Percentiles rank a stretch among this genome's conserved stretches.
These are phyloP conservation scores for Coreius guichenoti DNA, from an alignment of 2,797 vertebrate genomes.

Conservation along the genomic window DNA sequence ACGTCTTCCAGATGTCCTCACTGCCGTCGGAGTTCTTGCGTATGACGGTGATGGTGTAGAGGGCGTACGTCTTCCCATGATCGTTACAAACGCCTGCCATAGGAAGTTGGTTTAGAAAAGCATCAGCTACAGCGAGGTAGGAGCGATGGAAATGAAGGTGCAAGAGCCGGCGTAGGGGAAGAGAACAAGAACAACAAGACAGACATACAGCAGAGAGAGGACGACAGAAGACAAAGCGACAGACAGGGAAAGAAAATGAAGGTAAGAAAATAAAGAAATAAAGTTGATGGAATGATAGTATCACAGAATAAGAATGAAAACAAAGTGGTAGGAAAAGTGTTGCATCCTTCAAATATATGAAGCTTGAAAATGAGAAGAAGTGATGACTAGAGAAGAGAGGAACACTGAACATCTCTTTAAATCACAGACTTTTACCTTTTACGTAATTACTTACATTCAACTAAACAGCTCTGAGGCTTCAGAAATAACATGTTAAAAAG, in stretches of 20 bases:
- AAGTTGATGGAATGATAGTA: slow-evolving; percentile 69
- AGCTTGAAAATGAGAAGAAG: slow-evolving; percentile 10
- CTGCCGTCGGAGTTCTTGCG: slow-evolving; percentile 83
- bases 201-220: slow-evolving; percentile 37
- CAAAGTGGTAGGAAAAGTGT: not conserved
- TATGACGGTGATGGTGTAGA: slow-evolving; percentile 95
- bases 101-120: slow-evolving; percentile 91
- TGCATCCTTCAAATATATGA: not conserved
- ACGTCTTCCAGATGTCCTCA: slow-evolving; percentile 96
- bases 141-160: not conserved
- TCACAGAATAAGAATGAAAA: slow-evolving; percentile 58
- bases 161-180: not conserved
- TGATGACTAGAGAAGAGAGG: not conserved
- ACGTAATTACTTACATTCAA: not conserved
- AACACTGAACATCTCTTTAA: not conserved
- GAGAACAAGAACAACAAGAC: slow-evolving; percentile 40
- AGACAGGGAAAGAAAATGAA: slow-evolving; percentile 50
- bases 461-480: not conserved
- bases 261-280: slow-evolving; percentile 68
- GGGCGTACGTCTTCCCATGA: slow-evolving; percentile 96
- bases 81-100: slow-evolving; percentile 99
- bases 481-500: not conserved
- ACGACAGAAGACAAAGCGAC: slow-evolving; percentile 1
- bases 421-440: not conserved
- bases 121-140: slow-evolving; percentile 80